These are phyloP conservation scores for Lathamus discolor DNA, from an alignment of 2,113 vertebrate species.

Conservation along the genomic window DNA sequence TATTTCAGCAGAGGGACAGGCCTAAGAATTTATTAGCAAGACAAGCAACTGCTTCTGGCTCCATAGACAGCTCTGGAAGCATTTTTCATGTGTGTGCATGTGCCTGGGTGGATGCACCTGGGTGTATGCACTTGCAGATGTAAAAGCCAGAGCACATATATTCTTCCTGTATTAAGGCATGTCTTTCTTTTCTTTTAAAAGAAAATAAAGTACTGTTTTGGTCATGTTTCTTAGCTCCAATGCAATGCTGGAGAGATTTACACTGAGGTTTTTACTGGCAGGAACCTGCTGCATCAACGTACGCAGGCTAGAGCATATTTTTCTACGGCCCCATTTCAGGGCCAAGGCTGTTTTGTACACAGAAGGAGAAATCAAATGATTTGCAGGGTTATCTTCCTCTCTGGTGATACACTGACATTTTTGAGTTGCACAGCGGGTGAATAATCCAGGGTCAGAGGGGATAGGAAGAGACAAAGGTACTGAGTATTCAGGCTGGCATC, in stretches of 20 bases:
- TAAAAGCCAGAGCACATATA: neutral
- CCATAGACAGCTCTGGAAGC: neutral
- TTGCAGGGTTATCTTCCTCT: neutral
- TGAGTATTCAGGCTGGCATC: neutral
- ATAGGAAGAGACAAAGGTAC: neutral
- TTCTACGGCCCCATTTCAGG: neutral
- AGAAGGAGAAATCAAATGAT: neutral
- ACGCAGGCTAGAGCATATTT: neutral
- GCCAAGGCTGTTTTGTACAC: neutral
- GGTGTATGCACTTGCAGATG: neutral
- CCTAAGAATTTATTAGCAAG: slow-evolving; percentile 9
- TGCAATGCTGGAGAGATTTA: neutral
- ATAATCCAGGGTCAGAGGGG: neutral
- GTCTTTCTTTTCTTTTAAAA: neutral
- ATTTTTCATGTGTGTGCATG: neutral
- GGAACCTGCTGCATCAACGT: neutral
- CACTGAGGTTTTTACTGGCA: neutral
- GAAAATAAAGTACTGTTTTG: neutral
- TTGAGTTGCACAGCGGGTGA: neutral
- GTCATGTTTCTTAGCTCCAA: neutral
- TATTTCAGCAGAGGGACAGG: slow-evolving; percentile 7
- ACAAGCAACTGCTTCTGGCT: neutral
- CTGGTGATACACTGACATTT: neutral
- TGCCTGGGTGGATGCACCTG: neutral
- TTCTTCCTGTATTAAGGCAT: neutral